A percentile compares a stretch with the other conserved stretches of the same genome.
phyloP scores from a whole-genome alignment of 2,113 vertebrate species.

The Drymodes brunneopygia region DNA sequence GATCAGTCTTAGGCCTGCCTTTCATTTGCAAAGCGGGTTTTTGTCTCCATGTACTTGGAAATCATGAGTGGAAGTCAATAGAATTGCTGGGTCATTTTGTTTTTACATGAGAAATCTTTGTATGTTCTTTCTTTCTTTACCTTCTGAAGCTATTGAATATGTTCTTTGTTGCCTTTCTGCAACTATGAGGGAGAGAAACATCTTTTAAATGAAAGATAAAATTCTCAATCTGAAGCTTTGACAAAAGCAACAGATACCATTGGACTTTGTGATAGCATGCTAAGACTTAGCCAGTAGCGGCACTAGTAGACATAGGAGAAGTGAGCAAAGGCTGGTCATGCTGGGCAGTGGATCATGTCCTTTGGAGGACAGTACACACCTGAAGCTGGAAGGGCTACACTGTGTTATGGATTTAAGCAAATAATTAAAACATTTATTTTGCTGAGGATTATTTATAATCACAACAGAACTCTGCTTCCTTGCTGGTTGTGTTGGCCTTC shows the following conservation, averaged over 20 bases:
- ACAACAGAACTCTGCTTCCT: not conserved
- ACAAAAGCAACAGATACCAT: not conserved
- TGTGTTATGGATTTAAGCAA: not conserved
- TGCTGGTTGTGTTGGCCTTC: not conserved
- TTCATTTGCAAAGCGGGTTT: not conserved
- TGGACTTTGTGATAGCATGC: not conserved
- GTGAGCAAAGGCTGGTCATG: not conserved
- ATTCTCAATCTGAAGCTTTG: not conserved
- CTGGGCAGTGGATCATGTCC: not conserved
- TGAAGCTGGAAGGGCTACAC: not conserved
- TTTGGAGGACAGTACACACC: not conserved
- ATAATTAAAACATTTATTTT: not conserved
- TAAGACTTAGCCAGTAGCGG: not conserved
- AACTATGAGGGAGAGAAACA: not conserved
- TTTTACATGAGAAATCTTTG: not conserved
- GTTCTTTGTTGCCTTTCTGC: not conserved
- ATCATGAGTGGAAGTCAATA: not conserved
- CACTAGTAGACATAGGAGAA: not conserved
- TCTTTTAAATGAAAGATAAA: not conserved
- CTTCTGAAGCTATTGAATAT: not conserved
- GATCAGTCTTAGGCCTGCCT: not conserved
- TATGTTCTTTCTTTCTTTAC: not conserved
- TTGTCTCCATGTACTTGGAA: not conserved
- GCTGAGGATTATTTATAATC: not conserved
- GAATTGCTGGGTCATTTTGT: not conserved